Evolutionary conservation across 2,888 invertebrate genomes (phyloP), one percentile per base, ranked within the genome.

Genomic region (Hypena proboscidalis): DNA sequence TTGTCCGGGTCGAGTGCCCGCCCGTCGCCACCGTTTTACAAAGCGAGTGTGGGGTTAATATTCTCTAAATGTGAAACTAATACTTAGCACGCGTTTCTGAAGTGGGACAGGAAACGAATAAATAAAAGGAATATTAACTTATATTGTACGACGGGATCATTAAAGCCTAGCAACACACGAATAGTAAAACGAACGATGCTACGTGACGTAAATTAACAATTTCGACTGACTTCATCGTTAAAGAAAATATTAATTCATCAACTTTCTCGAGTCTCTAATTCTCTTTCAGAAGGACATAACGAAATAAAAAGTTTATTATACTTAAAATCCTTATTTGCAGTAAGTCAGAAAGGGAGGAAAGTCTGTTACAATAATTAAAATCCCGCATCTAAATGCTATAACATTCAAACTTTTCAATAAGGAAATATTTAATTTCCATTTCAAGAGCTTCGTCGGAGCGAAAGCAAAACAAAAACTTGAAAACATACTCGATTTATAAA

Each of bases 391-490:
- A 67, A 80, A 74, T 71, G 73, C 58, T 72, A 64, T 67, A 71
- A 70, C 73, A 71, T 71, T 72, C 68, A 67, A 87, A 85, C 83
- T 87, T 86, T 80, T 78, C 81, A 80, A 85, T 83, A 81, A 83
- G 77, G 77, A 80, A 83, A 82, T 81, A 80, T 83, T 81, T 78
- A 82, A 83, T 82, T 81, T 84, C 71, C 80, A 82, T 84, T 80
- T 79, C 55, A 68, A 68, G 64, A 74, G 69, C 61, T 72, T 71
- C 65, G 46, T 44, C 58, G 50, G 39, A 60, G 56, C 47, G 66
- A 70, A 80, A 83, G 77, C 77, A 67, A 66, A 74, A 67, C 55
- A 64, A 74, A 79, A 80, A 75, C 68, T 80, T 77, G 70, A 66
- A 72, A 78, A 82, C 78, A 79, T 67, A 80, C 73, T 77, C 72